These are phyloP conservation scores for Empis stercorea DNA, from an alignment of 2,888 invertebrate genomes.

Conservation along the genomic window DNA sequence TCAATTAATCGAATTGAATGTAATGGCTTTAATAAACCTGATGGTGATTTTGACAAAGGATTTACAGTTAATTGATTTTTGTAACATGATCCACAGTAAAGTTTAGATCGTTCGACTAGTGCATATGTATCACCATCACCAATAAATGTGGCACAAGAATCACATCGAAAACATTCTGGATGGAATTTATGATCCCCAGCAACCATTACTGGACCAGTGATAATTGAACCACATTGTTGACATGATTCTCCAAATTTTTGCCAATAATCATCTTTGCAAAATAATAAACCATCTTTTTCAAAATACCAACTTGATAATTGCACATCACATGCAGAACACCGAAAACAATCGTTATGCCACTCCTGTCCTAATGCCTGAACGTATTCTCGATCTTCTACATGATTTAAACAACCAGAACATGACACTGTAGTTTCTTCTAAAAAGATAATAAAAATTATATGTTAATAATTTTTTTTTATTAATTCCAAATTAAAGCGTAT, in stretches of 20 bases:
- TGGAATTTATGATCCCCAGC: conserved; percentile 93
- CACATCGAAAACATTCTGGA: conserved; percentile 88
- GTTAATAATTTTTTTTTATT: too few species aligned
- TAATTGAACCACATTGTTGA: conserved; percentile 59
- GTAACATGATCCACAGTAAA: conserved; percentile 77
- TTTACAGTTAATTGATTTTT: conserved; percentile 56
- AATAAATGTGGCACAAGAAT: conserved; percentile 65
- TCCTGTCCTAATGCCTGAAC: conserved; percentile 70
- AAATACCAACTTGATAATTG: conserved; percentile 83
- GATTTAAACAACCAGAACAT: conserved; percentile 26
- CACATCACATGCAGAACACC: conserved; percentile 83
- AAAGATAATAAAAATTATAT: too few species aligned
- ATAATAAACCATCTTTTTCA: conserved; percentile 78
- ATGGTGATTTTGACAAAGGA: conserved; percentile 9
- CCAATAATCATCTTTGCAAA: conserved; percentile 84
- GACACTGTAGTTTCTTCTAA: conserved; percentile 5
- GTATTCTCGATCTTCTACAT: conserved; percentile 44
- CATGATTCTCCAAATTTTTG: conserved; percentile 77
- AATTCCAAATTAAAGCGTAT: too few species aligned
- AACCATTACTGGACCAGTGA: conserved; percentile 81
- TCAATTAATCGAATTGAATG: conserved; percentile 78
- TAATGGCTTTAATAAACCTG: conserved; percentile 38
- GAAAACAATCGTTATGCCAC: conserved; percentile 85
- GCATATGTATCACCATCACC: conserved; percentile 90
- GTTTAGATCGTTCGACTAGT: conserved; percentile 73